Evolutionary conservation across 2,888 invertebrate species (phyloP).

Genomic region (Nymphalis polychloros): DNA sequence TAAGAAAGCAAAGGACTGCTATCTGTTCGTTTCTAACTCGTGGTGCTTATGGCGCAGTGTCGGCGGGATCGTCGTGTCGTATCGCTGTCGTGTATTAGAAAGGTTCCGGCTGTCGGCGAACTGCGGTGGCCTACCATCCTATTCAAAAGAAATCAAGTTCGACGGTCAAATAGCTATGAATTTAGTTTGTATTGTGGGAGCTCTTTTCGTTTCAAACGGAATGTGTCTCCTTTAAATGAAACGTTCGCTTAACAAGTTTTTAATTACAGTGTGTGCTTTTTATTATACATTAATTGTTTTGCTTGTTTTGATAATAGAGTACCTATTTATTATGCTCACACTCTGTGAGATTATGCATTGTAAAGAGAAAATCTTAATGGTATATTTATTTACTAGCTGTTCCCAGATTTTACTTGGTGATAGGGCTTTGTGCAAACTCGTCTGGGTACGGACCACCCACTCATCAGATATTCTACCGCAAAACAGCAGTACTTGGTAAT

Average conservation of each 20-base stretch:
- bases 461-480: too few relatives aligned
- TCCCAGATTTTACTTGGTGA: too few relatives aligned
- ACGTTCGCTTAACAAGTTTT: background rate
- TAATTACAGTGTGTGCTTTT: too few relatives aligned
- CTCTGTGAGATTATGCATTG: too few relatives aligned
- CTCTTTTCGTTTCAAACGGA: conserved; percentile 22
- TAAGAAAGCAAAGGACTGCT: conserved; percentile 5
- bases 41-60: background rate
- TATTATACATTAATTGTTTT: background rate
- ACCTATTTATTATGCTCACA: too few relatives aligned
- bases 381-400: too few relatives aligned
- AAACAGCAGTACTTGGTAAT: too few relatives aligned
- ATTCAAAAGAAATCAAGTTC: conserved; percentile 37
- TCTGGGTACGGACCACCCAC: too few relatives aligned
- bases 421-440: too few relatives aligned
- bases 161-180: conserved; percentile 31
- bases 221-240: conserved; percentile 7
- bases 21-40: conserved; percentile 1
- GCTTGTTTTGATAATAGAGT: too few relatives aligned
- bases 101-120: conserved; percentile 26
- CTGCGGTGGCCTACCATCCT: conserved; percentile 32
- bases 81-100: conserved; percentile 18
- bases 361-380: too few relatives aligned
- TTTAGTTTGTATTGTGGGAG: conserved; percentile 23
- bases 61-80: conserved; percentile 5